These are phyloP conservation scores for Stenoptilia bipunctidactyla DNA, from an alignment of 2,888 invertebrate genomes.

Conservation along the genomic window DNA sequence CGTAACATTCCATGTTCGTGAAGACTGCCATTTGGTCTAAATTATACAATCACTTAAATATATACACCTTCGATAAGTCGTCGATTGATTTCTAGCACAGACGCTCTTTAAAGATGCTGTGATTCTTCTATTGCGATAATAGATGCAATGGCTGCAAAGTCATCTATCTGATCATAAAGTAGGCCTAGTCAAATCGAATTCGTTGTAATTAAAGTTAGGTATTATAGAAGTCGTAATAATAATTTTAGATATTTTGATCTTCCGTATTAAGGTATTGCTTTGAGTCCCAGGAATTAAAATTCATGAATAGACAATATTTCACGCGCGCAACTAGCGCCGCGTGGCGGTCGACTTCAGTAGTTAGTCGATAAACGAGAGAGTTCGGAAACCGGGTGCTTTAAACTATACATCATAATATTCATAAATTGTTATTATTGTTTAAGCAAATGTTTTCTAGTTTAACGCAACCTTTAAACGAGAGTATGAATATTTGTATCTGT, in stretches of 20 bases:
- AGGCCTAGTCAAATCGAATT: slow-evolving; percentile 67
- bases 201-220: slow-evolving; percentile 55
- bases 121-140: slow-evolving; percentile 71
- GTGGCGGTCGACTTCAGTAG: slow-evolving; percentile 24
- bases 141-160: slow-evolving; percentile 46
- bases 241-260: slow-evolving; percentile 59
- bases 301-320: slow-evolving; percentile 59
- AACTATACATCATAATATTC: slow-evolving; percentile 64
- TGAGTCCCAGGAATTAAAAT: slow-evolving; percentile 38
- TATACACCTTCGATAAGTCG: slow-evolving; percentile 64
- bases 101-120: slow-evolving; percentile 70
- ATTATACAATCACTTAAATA: slow-evolving; percentile 65
- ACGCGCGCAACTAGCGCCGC: slow-evolving; percentile 49
- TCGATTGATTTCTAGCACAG: slow-evolving; percentile 65
- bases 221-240: slow-evolving; percentile 41
- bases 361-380: slow-evolving; percentile 66
- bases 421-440: slow-evolving; percentile 52
- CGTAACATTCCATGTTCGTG: slow-evolving; percentile 69
- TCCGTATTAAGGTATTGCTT: slow-evolving; percentile 55
- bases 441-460: slow-evolving; percentile 50
- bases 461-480: slow-evolving; percentile 15
- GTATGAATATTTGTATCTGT: slow-evolving; percentile 4
- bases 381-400: slow-evolving; percentile 70
- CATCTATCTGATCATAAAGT: slow-evolving; percentile 62
- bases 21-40: slow-evolving; percentile 72